Conservation (phyloP, 2,888 invertebrate genomes). For the Volucella bombylans region DNA sequence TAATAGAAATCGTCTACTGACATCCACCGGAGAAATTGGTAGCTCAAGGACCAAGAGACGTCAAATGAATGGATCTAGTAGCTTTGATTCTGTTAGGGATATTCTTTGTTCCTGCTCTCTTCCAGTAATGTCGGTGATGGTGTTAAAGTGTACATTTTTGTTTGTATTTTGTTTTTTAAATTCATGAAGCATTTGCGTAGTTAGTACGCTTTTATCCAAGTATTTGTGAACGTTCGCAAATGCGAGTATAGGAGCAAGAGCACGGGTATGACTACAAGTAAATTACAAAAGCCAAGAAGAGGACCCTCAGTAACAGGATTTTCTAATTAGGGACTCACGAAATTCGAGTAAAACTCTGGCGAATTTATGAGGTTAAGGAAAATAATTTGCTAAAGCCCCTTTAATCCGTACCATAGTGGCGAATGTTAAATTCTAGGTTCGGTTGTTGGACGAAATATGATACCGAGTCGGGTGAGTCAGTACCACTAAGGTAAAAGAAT, state of each 20-base stretch:
- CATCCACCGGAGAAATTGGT: not conserved
- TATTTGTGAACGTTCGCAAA: too few relatives aligned
- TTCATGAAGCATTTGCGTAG: slow-evolving; percentile 30
- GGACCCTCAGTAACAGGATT: slow-evolving; percentile 27
- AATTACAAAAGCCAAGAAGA: slow-evolving; percentile 20
- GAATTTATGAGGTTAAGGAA: slow-evolving; percentile 34
- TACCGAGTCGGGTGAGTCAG: not conserved
- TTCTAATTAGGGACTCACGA: slow-evolving; percentile 35
- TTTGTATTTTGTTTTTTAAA: not conserved
- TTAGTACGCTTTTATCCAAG: too few relatives aligned
- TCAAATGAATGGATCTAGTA: not conserved
- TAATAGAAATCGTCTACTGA: slow-evolving; percentile 28
- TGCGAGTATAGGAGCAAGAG: not conserved
- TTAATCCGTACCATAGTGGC: slow-evolving; percentile 35
- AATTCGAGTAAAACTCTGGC: slow-evolving; percentile 18
- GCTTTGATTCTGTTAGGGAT: not conserved
- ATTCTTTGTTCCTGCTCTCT: too few relatives aligned
- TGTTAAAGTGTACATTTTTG: slow-evolving; percentile 41
- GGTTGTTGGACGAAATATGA: slow-evolving; percentile 12
- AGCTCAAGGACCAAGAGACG: not conserved
- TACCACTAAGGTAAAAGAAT: slow-evolving; percentile 2
- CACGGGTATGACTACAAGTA: slow-evolving; percentile 10
- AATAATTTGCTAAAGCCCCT: slow-evolving; percentile 22
- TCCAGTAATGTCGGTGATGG: not conserved
- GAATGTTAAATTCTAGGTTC: slow-evolving; percentile 5